Percentiles rank a stretch among this genome's conserved stretches.
Conservation (phyloP, 2,888 invertebrate species). For the Lordiphosa fenestrarum region DNA sequence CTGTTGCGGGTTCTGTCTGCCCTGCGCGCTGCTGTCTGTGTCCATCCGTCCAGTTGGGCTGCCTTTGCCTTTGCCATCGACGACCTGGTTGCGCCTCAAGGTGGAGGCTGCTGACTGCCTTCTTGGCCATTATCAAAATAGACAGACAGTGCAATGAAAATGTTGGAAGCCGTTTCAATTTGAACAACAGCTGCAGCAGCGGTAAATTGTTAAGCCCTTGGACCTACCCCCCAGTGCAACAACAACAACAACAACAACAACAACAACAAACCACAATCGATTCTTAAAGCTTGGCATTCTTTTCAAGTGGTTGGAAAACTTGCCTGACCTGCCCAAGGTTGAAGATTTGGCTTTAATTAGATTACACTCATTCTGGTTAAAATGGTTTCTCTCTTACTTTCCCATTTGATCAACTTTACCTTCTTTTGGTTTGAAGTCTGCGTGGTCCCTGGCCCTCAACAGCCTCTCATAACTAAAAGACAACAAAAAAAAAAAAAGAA, state of each 20-base stretch:
- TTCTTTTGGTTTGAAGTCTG: too few species aligned
- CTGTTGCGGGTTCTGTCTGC: background rate
- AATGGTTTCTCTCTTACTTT: too few species aligned
- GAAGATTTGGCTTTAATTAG: too few species aligned
- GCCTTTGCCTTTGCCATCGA: slow-evolving; percentile 2
- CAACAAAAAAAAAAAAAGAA: too few species aligned
- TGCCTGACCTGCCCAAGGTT: slow-evolving; percentile 15
- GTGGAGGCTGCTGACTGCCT: slow-evolving; percentile 15
- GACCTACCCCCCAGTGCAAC: background rate
- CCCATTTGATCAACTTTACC: too few species aligned
- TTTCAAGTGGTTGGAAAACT: slow-evolving; percentile 28
- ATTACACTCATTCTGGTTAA: too few species aligned
- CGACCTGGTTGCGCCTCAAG: slow-evolving; percentile 13
- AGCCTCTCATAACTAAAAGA: too few species aligned
- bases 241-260: background rate
- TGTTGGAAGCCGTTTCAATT: slow-evolving; percentile 15
- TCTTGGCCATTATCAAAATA: slow-evolving; percentile 35
- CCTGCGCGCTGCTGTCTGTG: slow-evolving; percentile 7
- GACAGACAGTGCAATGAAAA: slow-evolving; percentile 16
- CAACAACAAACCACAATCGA: slow-evolving; percentile 8
- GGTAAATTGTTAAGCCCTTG: slow-evolving; percentile 9
- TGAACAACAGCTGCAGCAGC: slow-evolving; percentile 15
- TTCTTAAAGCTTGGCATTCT: slow-evolving; percentile 21
- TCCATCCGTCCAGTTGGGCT: slow-evolving; percentile 12
- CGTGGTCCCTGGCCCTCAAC: too few species aligned